phyloP scores from a whole-genome alignment of 2,888 invertebrate species.

The Mythimna albipuncta region DNA sequence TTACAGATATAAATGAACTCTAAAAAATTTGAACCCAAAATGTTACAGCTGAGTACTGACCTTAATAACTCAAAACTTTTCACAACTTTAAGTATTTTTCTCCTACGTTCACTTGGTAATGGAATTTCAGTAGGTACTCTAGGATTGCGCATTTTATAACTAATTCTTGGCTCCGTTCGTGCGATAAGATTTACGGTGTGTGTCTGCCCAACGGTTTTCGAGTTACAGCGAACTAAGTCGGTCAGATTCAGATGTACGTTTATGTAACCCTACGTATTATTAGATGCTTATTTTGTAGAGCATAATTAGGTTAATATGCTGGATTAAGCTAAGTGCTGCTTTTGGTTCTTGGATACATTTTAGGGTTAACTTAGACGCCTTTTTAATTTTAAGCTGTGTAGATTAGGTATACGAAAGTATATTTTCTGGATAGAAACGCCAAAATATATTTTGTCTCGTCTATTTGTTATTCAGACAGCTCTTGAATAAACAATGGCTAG shows the following conservation, averaged over 20 bases:
- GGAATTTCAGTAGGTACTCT: slow-evolving; percentile 56
- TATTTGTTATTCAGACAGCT: slow-evolving; percentile 14
- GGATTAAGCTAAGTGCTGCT: slow-evolving; percentile 7
- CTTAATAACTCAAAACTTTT: slow-evolving; percentile 58
- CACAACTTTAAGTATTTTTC: slow-evolving; percentile 54
- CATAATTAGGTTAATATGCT: slow-evolving; percentile 48
- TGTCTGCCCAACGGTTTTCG: slow-evolving; percentile 61
- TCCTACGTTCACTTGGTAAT: slow-evolving; percentile 51
- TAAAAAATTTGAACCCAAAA: slow-evolving; percentile 8
- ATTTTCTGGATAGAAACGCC: background rate
- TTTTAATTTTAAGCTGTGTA: background rate
- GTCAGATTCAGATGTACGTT: slow-evolving; percentile 57
- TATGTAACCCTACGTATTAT: slow-evolving; percentile 56
- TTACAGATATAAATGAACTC: background rate
- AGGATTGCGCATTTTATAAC: slow-evolving; percentile 62
- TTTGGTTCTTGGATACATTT: slow-evolving; percentile 5
- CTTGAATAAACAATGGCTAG: slow-evolving; percentile 35
- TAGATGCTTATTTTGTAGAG: slow-evolving; percentile 40
- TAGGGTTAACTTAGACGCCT: background rate
- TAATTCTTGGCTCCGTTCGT: slow-evolving; percentile 64
- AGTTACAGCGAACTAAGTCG: slow-evolving; percentile 54
- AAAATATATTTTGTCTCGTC: slow-evolving; percentile 15
- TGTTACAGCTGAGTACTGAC: slow-evolving; percentile 30
- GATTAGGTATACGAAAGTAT: background rate
- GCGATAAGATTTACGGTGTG: slow-evolving; percentile 65